Percentiles rank a stretch among this genome's conserved stretches.
Evolutionary conservation across 2,888 invertebrate species (phyloP).

Genomic region (Dascillus cervinus): DNA sequence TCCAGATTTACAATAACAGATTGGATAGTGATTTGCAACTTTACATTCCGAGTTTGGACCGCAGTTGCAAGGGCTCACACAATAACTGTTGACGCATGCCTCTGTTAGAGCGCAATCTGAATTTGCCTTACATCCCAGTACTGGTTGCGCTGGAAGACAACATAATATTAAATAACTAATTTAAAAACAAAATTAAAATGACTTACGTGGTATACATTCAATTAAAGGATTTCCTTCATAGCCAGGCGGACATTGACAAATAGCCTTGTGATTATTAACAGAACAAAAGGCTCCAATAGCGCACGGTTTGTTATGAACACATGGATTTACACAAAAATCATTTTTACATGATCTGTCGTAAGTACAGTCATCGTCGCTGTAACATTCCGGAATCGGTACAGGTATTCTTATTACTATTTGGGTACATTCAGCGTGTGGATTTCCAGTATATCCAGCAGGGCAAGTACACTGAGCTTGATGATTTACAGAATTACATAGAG

Average conservation of each 20-base stretch:
- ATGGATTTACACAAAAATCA: conserved; percentile 72
- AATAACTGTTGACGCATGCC: conserved; percentile 73
- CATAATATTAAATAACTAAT: conserved; percentile 3
- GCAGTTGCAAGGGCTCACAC: conserved; percentile 79
- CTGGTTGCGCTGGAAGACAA: not conserved
- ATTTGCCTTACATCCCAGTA: conserved; percentile 65
- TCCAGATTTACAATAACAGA: conserved; percentile 74
- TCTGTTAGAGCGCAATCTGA: conserved; percentile 75
- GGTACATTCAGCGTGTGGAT: conserved; percentile 73
- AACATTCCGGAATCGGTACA: conserved; percentile 58
- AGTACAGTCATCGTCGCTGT: conserved; percentile 68
- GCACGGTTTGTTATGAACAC: conserved; percentile 59
- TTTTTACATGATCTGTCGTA: conserved; percentile 68
- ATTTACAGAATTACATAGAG: conserved; percentile 66
- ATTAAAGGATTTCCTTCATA: conserved; percentile 65
- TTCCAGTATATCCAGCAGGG: conserved; percentile 68
- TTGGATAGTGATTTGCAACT: conserved; percentile 76
- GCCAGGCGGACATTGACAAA: conserved; percentile 74
- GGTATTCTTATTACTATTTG: conserved; percentile 44
- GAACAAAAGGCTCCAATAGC: conserved; percentile 76
- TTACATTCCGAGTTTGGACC: conserved; percentile 76
- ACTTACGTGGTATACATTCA: conserved; percentile 76
- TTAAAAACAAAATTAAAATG: conserved; percentile 1
- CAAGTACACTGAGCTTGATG: conserved; percentile 75
- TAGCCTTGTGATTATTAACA: conserved; percentile 63